Evolutionary conservation across 1,140 invertebrate genomes (phyloP), one percentile per base, ranked within the genome.

Genomic region (Lordiphosa clarofinis): DNA sequence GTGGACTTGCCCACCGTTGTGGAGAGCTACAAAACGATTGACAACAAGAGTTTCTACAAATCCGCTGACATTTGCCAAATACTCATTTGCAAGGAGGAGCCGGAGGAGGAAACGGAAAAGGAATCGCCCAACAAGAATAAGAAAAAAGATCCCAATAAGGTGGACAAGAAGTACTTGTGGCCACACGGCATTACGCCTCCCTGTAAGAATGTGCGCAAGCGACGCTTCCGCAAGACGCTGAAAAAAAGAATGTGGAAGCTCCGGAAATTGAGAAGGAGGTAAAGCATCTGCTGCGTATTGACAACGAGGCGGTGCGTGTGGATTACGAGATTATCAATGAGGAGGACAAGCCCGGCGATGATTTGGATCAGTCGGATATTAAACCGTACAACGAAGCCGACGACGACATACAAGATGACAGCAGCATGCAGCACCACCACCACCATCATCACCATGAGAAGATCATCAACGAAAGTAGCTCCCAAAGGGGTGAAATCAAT

Each of bases 211-310:
- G 96, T 98, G 0, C 91, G 97, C 10, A 96, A 96, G 71, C 91
- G 96, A 64, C 92, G 98, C 67, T 99, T 99, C 84, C 92, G 98
- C 40, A 98, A 99, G 91, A 98, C 97, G 0, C 90, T 99, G 10
- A 97, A 97, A 84, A 99, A 99, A 99, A 99, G 74, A 97, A 96
- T 90, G 95, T 97, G 1, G 98, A 99, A 90, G 96, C 97, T 42
- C 97, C 97, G 1, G 98, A 99, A 91, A 98, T 99, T 72, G 98
- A 99, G 88, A 99, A 99, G 89, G 98, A 99, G 91, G 94, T 96
- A 0, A 98, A 98, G 89, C 90, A 97, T 53, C 90, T 99, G 12
- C 91, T 99, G 9, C 91, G 96, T 71, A 94, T 93, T n/a, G 97
- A 98, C 88, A 96, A 96, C 88, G 96, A 98, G 87, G 96, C 97